These are phyloP conservation scores for Piliocolobus tephrosceles DNA, from an alignment of 2,113 vertebrate genomes.

Conservation along the genomic window DNA sequence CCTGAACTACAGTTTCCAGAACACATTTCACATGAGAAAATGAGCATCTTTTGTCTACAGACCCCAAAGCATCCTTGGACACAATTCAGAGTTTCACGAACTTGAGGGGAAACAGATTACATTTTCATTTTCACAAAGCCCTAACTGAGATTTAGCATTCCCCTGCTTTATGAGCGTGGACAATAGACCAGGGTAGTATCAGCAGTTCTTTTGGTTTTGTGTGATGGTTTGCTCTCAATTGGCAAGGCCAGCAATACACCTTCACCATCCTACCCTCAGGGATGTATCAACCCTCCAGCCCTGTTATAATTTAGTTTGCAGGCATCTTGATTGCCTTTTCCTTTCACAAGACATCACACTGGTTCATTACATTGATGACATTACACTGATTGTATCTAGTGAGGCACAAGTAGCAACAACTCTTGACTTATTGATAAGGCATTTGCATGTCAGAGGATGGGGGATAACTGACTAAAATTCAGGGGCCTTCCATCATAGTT, in stretches of 20 bases:
- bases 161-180: not conserved
- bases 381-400: not conserved
- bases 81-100: constrained; percentile 6
- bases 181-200: not conserved
- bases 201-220: not conserved
- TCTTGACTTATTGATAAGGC: not conserved
- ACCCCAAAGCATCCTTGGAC: not conserved
- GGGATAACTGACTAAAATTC: not conserved
- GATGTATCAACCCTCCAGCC: not conserved
- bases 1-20: not conserved
- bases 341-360: not conserved
- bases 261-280: not conserved
- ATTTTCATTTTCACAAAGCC: not conserved
- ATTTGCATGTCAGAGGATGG: not conserved
- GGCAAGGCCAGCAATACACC: not conserved
- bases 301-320: not conserved
- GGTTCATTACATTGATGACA: not conserved
- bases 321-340: not conserved
- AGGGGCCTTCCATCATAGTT: not conserved
- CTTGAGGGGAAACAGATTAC: not conserved
- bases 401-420: not conserved
- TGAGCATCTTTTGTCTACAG: not conserved
- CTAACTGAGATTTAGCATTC: not conserved
- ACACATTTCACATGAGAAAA: not conserved
- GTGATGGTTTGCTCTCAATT: not conserved